phyloP scores from a whole-genome alignment of 2,797 vertebrate species.

The Coracias cyanogaster region DNA sequence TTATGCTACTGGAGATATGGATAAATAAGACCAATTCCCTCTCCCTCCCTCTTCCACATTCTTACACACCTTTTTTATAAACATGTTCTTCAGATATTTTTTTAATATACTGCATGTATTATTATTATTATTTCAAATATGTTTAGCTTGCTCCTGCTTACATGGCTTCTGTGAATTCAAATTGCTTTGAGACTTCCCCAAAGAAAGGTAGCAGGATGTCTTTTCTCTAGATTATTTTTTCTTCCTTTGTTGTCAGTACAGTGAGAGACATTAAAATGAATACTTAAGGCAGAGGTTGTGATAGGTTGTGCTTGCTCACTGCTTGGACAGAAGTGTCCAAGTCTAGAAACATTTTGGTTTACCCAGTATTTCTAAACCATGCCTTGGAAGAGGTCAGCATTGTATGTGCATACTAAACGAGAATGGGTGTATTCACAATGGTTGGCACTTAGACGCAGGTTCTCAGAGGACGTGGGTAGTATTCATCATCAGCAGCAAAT shows the following conservation, averaged over 20 bases:
- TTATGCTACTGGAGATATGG: background rate
- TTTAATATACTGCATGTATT: background rate
- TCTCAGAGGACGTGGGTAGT: background rate
- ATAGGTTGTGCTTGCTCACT: background rate
- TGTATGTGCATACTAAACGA: background rate
- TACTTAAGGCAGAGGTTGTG: background rate
- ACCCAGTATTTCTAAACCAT: background rate
- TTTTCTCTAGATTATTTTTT: background rate
- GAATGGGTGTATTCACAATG: background rate
- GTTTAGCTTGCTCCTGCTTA: background rate
- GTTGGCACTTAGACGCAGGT: background rate
- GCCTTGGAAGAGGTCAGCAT: background rate
- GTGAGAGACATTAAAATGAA: background rate
- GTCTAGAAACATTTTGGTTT: background rate
- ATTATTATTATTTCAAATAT: background rate
- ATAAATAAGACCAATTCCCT: background rate
- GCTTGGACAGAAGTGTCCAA: background rate
- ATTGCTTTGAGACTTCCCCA: background rate
- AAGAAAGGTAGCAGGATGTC: background rate
- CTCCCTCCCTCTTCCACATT: background rate
- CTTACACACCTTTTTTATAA: background rate
- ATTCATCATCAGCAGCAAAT: background rate
- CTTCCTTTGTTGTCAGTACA: background rate
- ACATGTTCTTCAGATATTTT: background rate
- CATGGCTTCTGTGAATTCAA: background rate